Conservation (phyloP, 2,113 vertebrate species). For the Galeopterus variegatus region DNA sequence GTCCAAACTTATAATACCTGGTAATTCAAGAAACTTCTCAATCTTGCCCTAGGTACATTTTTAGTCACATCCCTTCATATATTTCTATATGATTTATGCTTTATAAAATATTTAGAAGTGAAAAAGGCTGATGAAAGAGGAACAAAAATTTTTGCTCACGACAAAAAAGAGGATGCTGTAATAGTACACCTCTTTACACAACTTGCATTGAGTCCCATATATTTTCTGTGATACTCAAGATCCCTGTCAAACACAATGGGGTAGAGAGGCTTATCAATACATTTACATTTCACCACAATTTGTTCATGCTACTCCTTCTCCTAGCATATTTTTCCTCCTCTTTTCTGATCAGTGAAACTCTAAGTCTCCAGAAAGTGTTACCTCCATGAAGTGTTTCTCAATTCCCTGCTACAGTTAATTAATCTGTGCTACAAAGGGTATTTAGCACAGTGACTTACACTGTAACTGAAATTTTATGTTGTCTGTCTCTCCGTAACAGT, state of each 20-base stretch:
- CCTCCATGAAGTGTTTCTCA: not conserved
- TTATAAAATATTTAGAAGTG: slow-evolving; percentile 5
- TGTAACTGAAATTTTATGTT: not conserved
- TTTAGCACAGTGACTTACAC: not conserved
- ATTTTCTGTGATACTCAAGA: not conserved
- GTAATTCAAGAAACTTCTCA: not conserved
- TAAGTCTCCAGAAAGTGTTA: not conserved
- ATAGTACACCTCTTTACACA: not conserved
- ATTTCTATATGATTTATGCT: not conserved
- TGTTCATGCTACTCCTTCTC: not conserved
- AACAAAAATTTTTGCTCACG: not conserved
- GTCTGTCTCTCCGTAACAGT: not conserved
- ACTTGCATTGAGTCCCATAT: not conserved
- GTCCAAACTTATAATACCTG: not conserved
- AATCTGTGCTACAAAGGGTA: not conserved
- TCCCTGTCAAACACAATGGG: not conserved
- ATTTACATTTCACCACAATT: not conserved
- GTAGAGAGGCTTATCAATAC: not conserved
- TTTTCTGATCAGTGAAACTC: not conserved
- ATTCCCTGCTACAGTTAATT: not conserved
- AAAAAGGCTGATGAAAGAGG: not conserved
- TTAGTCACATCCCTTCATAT: not conserved
- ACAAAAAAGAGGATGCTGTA: not conserved
- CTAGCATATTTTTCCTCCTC: not conserved
- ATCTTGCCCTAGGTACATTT: not conserved